Base-by-base conservation (phyloP, 2,888 invertebrate species). In the Apamea sordens region DNA sequence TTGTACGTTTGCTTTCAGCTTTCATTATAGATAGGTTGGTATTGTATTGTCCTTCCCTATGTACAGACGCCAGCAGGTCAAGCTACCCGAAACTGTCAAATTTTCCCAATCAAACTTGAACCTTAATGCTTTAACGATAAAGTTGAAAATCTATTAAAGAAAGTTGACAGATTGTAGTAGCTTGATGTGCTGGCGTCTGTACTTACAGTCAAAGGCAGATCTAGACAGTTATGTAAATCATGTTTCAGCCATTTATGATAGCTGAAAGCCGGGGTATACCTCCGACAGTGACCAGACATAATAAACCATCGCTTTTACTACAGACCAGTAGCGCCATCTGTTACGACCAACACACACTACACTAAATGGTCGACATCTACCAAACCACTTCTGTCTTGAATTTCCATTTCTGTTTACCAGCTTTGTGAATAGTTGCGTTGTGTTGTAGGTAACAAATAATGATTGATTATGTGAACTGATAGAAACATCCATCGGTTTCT, bases 311-410 rank as follows among this genome's bases (percentile, higher is more conserved):
- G 61, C 13, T 32, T 21, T 32, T 13, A 53, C 15, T 21, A 7
- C 32, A 56, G 18, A 68, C 68, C n/a, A 18, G 69, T 53, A 71
- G 83, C 77, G 80, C 70, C 80, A 76, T 81, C 80, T 83, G 53
- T 71, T 71, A 63, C n/a, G 21, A 0, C 47, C 21, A 56, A n/a
- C 65, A 53, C 7, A 18, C n/a, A 76, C 67, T 83, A 71, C 18
- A 65, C 36, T 21, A 61, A n/a, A 47, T 13, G 21, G n/a, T 64
- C 32, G 32, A 75, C 18, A 44, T 75, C 24, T 47, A 75, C 44
- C 24, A 50, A 44, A 74, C 1, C 32, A 44, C 5, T n/a, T 24
- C 32, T 21, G 24, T 56, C 4, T 73, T 56, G 24, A 28, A 61
- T 75, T 75, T 36, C 8, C 7, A 44, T 56, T 21, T 44, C 56